Base-by-base conservation (phyloP, 2,113 vertebrate species). In the Lophochroa leadbeateri region DNA sequence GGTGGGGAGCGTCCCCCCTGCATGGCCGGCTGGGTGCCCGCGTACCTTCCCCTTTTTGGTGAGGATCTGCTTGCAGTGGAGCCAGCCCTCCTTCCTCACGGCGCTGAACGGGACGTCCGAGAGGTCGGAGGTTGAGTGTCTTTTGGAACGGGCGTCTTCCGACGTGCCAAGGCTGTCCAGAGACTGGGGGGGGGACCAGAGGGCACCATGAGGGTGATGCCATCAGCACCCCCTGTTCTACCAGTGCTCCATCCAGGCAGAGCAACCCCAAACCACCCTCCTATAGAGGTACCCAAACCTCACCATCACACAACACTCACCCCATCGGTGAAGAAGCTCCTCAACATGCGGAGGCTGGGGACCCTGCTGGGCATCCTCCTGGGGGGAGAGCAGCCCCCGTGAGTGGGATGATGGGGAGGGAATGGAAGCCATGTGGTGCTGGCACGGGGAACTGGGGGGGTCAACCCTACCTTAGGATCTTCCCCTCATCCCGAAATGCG, bases 11-110 rank as follows among this genome's bases (percentile, higher is more conserved):
- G 25, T 7, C 50, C 10, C 10, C 28, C 11, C 6, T 0, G 20
- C 33, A 0, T 2, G 2, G 43, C n/a, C 10, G 3, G 31, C 13
- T 2, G 41, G 20, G 13, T 7, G 6, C 39, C 33, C 8, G 21
- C 98, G 77, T 98, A 99, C 99, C 98, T 99, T 99, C 94, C 99
- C 99, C 98, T 99, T 99, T 97, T 99, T 99, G 35, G 99, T 99
- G 98, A 99, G 99, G 98, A 99, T 99, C 95, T 99, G 99, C 92
- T 99, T 99, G 96, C 98, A 99, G 97, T 98, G 98, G 95, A 99
- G 98, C 99, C 99, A 99, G 92, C 99, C 99, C 97, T 99, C 99
- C 91, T 98, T 98, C 94, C 98, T 98, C 91, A 99, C 98, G 74
- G 99, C 98, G 20, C 98, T 99, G 98, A 99, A 99, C n/a, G 98